Evolutionary conservation across 2,888 invertebrate genomes (phyloP).

Genomic region (Scotopteryx bipunctaria): DNA sequence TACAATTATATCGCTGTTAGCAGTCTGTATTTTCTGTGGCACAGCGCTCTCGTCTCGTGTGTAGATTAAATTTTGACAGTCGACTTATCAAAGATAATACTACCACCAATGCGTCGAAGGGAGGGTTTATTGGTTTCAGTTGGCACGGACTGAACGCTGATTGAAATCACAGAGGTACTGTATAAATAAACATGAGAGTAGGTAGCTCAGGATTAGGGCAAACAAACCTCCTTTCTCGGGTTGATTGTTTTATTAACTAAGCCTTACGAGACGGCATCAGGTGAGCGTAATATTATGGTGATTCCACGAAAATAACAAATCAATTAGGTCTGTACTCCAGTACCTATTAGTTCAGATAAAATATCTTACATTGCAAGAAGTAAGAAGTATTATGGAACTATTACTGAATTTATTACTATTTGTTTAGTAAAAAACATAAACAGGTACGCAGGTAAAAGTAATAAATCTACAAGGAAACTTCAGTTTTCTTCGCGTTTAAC

Average conservation of each 20-base stretch:
- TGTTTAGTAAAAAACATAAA: conserved; percentile 2
- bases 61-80: conserved; percentile 59
- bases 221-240: conserved; percentile 10
- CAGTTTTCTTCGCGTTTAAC: conserved; percentile 7
- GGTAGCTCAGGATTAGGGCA: conserved; percentile 11
- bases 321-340: no score
- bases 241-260: conserved; percentile 9
- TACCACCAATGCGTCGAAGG: conserved; percentile 36
- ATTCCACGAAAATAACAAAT: no score
- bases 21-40: conserved; percentile 22
- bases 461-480: conserved; percentile 6
- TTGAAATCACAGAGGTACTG: conserved; percentile 28
- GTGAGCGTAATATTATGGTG: no score
- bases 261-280: background rate
- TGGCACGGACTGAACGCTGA: conserved; percentile 27
- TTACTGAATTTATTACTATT: no score
- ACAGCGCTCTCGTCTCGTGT: conserved; percentile 40
- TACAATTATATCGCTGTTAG: no score
- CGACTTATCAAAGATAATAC: conserved; percentile 58
- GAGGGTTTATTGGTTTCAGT: conserved; percentile 38
- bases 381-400: background rate
- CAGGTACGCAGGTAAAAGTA: background rate
- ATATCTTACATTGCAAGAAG: no score
- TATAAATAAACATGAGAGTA: conserved; percentile 17
- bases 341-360: no score